Evolutionary conservation across 2,113 vertebrate genomes (phyloP).

Genomic region (Passer domesticus): DNA sequence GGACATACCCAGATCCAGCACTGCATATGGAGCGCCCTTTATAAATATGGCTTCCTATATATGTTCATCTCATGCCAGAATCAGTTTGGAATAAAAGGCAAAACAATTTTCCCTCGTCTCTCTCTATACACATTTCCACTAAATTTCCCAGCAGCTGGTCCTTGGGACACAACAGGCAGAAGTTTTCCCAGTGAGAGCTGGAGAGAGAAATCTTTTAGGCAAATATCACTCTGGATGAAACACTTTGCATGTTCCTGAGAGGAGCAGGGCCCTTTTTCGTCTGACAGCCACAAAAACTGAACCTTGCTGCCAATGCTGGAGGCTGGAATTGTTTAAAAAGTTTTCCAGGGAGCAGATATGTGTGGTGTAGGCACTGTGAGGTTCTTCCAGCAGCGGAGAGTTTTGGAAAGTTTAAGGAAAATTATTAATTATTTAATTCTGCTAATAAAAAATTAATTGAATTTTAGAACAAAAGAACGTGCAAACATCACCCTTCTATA

Average conservation of each 20-base stretch:
- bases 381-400: neutral
- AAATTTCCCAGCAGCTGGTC: slow-evolving; percentile 20
- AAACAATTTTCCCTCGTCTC: neutral
- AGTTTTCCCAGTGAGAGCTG: neutral
- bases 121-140: neutral
- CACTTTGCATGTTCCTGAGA: neutral
- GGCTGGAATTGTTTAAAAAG: slow-evolving; percentile 9
- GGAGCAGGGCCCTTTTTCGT: neutral
- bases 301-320: neutral
- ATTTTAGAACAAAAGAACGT: slow-evolving; percentile 49
- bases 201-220: slow-evolving; percentile 47
- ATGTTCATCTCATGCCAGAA: neutral
- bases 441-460: slow-evolving; percentile 47
- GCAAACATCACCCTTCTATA: slow-evolving; percentile 6
- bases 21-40: neutral
- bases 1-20: neutral
- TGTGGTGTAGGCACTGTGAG: neutral
- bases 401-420: slow-evolving; percentile 20
- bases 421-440: slow-evolving; percentile 48
- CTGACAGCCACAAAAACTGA: slow-evolving; percentile 10
- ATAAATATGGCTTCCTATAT: neutral
- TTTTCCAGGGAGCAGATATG: neutral
- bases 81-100: neutral
- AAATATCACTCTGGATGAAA: slow-evolving; percentile 53
- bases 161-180: neutral